Evolutionary conservation across 1,140 invertebrate species (phyloP), one percentile per base, ranked within the genome.

Genomic region (Pygmarrhopalites habei): DNA sequence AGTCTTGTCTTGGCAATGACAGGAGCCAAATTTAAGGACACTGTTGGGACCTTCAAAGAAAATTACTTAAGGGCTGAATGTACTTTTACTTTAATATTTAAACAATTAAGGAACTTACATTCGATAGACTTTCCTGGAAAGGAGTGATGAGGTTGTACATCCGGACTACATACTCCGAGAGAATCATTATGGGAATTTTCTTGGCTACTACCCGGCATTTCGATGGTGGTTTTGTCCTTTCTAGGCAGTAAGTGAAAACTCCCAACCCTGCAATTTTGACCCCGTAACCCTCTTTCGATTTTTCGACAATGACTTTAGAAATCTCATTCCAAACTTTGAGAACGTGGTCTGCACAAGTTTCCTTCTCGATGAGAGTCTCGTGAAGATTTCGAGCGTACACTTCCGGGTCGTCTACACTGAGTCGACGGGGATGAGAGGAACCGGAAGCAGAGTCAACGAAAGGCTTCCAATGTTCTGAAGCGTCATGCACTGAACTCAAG

Each of bases 1-100:
- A 70, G 23, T 23, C 53, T 21, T 17, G 46, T 30, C 7, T 43
- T 39, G 4, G 5, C 10, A n/a, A 64, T 57, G 51, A 70, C 61
- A 41, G 25, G 28, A 19, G 61, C 58, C 0, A 70, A 4, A 28
- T 61, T 62, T 26, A 69, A 44, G 2, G 41, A 4, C 39, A 60
- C 44, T 39, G 46, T 58, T 12, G 68, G 58, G 52, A 66, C 51
- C 61, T 67, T 30, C 17, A 56, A 52, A 26, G 32, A 35, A 35
- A 35, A 35, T 35, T 35, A n/a, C n/a, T n/a, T n/a, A n/a, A n/a
- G n/a, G n/a, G n/a, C n/a, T n/a, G n/a, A n/a, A n/a, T n/a, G n/a
- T n/a, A n/a, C n/a, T n/a, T n/a, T n/a, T n/a, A n/a, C n/a, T n/a
- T n/a, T n/a, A n/a, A n/a, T n/a, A n/a, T n/a, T 35, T 5, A 35